These are phyloP conservation scores for Calidris pygmaea DNA, from an alignment of 2,113 vertebrate species.

Conservation along the genomic window DNA sequence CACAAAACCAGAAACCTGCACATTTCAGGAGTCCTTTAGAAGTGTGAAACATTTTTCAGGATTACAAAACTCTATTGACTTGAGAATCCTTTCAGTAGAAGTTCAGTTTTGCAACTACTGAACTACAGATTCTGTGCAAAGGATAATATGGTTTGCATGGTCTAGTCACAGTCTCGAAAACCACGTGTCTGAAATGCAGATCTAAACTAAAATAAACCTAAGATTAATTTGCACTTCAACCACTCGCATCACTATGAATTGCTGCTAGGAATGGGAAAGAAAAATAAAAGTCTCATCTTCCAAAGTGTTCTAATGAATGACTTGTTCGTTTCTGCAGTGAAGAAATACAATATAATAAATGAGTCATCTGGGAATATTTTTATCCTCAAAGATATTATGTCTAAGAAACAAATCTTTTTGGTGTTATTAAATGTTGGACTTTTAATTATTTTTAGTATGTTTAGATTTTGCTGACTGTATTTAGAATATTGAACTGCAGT, in stretches of 20 bases:
- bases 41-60: neutral
- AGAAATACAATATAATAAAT: conserved; percentile 44
- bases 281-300: neutral
- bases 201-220: neutral
- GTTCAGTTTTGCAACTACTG: neutral
- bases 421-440: conserved; percentile 10
- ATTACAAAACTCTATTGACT: neutral
- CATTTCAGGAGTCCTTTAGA: neutral
- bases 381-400: conserved; percentile 24
- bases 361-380: conserved; percentile 64
- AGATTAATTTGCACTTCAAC: neutral
- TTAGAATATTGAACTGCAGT: neutral
- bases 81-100: neutral
- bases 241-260: neutral
- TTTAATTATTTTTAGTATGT: conserved; percentile 4
- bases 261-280: neutral
- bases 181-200: neutral
- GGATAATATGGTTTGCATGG: neutral
- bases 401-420: conserved; percentile 29
- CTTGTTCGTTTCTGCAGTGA: conserved; percentile 10
- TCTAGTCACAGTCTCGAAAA: neutral
- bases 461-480: neutral
- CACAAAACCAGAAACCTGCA: neutral
- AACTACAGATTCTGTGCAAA: neutral
- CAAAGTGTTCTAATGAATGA: neutral